A percentile compares a stretch with the other conserved stretches of the same genome.
These are phyloP conservation scores for Hydropsyche tenuis DNA, from an alignment of 1,140 invertebrate genomes.

Conservation along the genomic window DNA sequence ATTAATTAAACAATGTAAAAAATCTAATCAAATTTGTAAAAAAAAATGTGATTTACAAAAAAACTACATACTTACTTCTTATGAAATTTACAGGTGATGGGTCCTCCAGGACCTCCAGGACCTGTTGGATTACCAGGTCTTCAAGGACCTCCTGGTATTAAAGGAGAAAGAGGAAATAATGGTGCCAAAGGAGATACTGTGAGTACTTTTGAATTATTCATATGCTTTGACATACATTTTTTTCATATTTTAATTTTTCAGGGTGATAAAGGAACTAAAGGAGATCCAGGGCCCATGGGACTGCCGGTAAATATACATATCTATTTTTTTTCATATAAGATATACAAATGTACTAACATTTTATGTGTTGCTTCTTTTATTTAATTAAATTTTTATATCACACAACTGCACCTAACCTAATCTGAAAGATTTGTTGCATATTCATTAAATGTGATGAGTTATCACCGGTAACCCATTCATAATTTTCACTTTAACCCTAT, in stretches of 20 bases:
- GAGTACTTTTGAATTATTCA: conserved; percentile 53
- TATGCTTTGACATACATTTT: not conserved
- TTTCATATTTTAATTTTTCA: conserved; percentile 59
- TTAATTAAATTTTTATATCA: conserved; percentile 14
- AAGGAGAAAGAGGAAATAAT: conserved; percentile 84
- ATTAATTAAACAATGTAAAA: too few relatives aligned
- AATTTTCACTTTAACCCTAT: too few relatives aligned
- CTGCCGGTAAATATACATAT: conserved; percentile 87
- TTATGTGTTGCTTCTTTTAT: conserved; percentile 25
- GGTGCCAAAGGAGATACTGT: conserved; percentile 89
- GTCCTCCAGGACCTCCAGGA: conserved; percentile 86
- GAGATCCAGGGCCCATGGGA: conserved; percentile 93
- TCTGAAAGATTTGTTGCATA: too few relatives aligned
- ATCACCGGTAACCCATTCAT: too few relatives aligned
- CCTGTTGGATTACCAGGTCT: conserved; percentile 74
- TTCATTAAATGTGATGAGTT: too few relatives aligned
- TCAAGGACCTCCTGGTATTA: conserved; percentile 86
- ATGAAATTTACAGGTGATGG: conserved; percentile 62
- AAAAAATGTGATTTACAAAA: too few relatives aligned
- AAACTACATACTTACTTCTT: too few relatives aligned
- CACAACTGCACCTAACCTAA: conserved; percentile 7
- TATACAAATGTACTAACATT: conserved; percentile 25
- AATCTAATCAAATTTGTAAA: too few relatives aligned
- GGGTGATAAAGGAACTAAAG: conserved; percentile 90
- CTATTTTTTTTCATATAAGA: conserved; percentile 28